Evolutionary conservation across 2,888 invertebrate species (phyloP), one percentile per base, ranked within the genome.

Genomic region (Hermaeophaga mercurialis): DNA sequence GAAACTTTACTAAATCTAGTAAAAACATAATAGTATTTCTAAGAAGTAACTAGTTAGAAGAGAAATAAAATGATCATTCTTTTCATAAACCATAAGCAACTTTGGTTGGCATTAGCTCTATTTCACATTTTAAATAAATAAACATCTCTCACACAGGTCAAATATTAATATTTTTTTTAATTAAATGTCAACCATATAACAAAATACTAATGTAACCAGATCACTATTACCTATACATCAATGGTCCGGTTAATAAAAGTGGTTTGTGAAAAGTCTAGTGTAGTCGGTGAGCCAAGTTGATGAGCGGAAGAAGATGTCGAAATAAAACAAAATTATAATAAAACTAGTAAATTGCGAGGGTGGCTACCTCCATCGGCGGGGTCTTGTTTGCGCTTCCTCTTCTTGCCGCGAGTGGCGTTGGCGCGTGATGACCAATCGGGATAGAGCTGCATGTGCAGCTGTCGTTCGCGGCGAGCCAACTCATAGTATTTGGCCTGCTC

Each of bases 401-500:
- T 97, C 88, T 94, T 94, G 87, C 96, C 96, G 84, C 95, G 92
- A 83, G 97, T 96, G 86, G 98, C 96, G 88, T 99, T 98, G 83
- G 97, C 90, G 83, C 98, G 96, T 85, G 93, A 93, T 84, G 93
- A 93, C 98, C 98, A 99, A 80, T 96, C 96, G 75, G 99, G 99
- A 84, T 99, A 97, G 83, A 96, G 88, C 87, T 97, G 95, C 90
- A 96, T 93, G 86, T 99, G 99, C 75, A 96, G 90, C 85, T 98
- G 96, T 81, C 98, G 89, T 85, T 99, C 99, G 85, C 96, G 95
- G 79, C 97, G 88, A 81, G 98, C 98, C 89, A 97, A 95, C 87
- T 98, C 97, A 88, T 98, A 99, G 90, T 99, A 99, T 85, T 97
- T 97, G 84, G 96, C 94, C 86, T 99, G 99, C 85, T 99, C 98